These are phyloP conservation scores for Tenrec ecaudatus DNA, from an alignment of 2,113 vertebrate genomes.

Conservation along the genomic window DNA sequence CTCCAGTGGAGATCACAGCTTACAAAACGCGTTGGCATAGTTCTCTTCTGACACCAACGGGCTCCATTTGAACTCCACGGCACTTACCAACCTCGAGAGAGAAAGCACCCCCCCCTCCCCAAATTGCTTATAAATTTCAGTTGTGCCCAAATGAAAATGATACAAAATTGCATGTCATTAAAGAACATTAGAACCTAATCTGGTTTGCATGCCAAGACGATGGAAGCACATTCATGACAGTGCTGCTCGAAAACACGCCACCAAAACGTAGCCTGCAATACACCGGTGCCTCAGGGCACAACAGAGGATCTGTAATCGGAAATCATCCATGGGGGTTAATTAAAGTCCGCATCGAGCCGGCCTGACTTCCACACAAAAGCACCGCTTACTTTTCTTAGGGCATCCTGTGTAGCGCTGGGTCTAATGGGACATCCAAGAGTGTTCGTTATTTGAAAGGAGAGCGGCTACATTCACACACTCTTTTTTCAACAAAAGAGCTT, in stretches of 20 bases:
- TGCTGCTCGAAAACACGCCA: background rate
- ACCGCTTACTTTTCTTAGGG: conserved; percentile 49
- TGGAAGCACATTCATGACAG: background rate
- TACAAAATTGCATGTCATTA: background rate
- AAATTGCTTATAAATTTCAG: background rate
- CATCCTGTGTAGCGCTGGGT: background rate
- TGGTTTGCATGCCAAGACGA: background rate
- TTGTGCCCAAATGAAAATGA: conserved; percentile 6
- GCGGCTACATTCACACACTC: conserved; percentile 27
- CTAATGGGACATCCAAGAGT: conserved; percentile 36
- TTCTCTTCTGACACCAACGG: background rate
- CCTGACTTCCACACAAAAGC: conserved; percentile 38
- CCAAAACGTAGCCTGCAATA: background rate
- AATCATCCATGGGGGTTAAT: conserved; percentile 53
- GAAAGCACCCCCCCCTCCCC: background rate
- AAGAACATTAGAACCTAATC: background rate
- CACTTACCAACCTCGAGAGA: background rate
- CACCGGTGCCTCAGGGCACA: background rate
- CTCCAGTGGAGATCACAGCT: background rate
- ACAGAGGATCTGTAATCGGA: conserved; percentile 61
- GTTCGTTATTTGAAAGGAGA: conserved; percentile 8
- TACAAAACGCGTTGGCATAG: background rate
- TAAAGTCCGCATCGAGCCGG: conserved; percentile 32
- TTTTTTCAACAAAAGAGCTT: conserved; percentile 25
- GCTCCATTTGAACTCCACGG: background rate